These are phyloP conservation scores for Aplodontia rufa DNA, from an alignment of 2,113 vertebrate genomes.

Conservation along the genomic window DNA sequence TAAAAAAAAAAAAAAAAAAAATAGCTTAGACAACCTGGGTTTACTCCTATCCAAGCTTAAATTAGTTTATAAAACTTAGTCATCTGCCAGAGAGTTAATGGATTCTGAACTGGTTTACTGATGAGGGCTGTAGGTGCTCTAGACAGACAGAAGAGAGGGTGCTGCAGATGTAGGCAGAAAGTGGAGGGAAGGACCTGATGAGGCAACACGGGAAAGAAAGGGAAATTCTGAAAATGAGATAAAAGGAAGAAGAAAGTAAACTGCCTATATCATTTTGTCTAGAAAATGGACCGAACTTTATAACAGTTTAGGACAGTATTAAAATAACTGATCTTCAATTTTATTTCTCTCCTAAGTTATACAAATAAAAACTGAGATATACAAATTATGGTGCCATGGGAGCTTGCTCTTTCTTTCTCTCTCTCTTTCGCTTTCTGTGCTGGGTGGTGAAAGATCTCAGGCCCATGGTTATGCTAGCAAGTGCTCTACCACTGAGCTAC, in stretches of 20 bases:
- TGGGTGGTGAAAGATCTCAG: not conserved
- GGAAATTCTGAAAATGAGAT: not conserved
- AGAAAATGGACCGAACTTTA: not conserved
- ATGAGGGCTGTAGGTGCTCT: not conserved
- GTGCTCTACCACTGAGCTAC: not conserved
- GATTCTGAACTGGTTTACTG: not conserved
- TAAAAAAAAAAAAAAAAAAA: too few species aligned
- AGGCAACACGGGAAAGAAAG: not conserved
- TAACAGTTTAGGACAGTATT: not conserved
- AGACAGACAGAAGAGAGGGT: not conserved
- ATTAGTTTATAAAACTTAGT: conserved; percentile 27
- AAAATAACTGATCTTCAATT: not conserved
- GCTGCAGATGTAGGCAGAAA: not conserved
- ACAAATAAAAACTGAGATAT: not conserved
- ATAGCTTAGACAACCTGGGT: too few species aligned
- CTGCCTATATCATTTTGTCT: not conserved
- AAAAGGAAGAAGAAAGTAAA: not conserved
- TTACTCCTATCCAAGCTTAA: not conserved
- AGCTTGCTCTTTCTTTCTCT: not conserved
- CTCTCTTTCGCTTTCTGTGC: too few species aligned
- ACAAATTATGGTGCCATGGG: not conserved
- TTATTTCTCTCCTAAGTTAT: not conserved
- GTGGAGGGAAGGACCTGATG: not conserved
- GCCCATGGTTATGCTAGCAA: not conserved
- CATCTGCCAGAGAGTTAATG: not conserved